These are phyloP conservation scores for Drosophila eohydei DNA, from an alignment of 2,888 invertebrate genomes.

Conservation along the genomic window DNA sequence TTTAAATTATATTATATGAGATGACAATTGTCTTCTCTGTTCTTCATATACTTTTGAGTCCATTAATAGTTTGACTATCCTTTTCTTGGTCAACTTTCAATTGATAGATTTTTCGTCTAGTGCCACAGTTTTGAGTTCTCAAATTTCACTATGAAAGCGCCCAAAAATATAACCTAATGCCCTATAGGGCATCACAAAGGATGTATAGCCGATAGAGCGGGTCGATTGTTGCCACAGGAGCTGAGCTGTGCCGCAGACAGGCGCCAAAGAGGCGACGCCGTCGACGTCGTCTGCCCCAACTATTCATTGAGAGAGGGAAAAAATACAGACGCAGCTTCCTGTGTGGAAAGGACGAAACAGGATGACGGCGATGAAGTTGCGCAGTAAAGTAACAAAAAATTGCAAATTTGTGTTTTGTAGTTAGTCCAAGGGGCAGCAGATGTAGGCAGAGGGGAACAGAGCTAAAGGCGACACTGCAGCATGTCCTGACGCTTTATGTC, in stretches of 20 bases:
- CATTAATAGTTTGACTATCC: neutral
- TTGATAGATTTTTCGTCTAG: neutral
- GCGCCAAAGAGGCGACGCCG: constrained; percentile 76
- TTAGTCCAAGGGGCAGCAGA: constrained; percentile 36
- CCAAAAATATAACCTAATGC: constrained; percentile 34
- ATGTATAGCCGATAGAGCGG: constrained; percentile 24
- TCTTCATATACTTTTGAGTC: neutral
- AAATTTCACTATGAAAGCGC: constrained; percentile 16
- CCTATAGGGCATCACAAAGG: constrained; percentile 48
- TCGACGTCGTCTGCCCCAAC: constrained; percentile 55
- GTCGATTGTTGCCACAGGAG: constrained; percentile 45
- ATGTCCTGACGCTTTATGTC: constrained; percentile 36
- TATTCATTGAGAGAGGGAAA: constrained; percentile 35
- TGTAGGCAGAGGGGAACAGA: neutral
- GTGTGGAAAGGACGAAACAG: constrained; percentile 49
- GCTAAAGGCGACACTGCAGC: constrained; percentile 10
- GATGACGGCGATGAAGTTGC: constrained; percentile 55
- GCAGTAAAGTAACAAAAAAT: constrained; percentile 59
- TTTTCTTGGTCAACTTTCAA: neutral
- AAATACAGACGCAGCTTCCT: constrained; percentile 73
- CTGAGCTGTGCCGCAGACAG: constrained; percentile 46
- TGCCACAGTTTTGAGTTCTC: constrained; percentile 16
- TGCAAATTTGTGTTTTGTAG: constrained; percentile 75
- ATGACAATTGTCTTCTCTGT: neutral
- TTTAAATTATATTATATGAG: too few relatives aligned